Evolutionary conservation across 2,113 vertebrate species (phyloP).

Genomic region (Pelobates fuscus): DNA sequence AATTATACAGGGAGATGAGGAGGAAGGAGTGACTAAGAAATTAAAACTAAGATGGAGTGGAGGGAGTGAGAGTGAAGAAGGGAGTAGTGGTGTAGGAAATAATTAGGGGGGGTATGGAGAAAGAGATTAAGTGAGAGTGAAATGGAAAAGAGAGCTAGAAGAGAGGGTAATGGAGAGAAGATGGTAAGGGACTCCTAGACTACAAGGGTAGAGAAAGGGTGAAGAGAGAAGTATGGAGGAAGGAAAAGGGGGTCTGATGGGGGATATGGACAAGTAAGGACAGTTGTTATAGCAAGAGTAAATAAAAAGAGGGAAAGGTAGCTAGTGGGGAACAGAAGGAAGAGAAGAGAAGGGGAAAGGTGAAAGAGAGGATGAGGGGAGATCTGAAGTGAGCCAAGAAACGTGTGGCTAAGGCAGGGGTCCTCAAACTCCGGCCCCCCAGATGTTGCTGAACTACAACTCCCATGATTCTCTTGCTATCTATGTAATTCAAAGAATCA

Average conservation of each 20-base stretch:
- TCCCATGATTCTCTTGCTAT: too few species aligned
- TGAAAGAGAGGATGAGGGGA: not conserved
- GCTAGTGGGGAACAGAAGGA: not conserved
- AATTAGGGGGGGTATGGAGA: not conserved
- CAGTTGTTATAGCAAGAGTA: too few species aligned
- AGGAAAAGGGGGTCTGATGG: not conserved
- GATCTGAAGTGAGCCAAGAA: too few species aligned
- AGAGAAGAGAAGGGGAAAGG: not conserved
- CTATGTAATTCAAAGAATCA: too few species aligned
- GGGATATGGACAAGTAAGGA: not conserved
- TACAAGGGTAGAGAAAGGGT: not conserved
- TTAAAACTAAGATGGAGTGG: slow-evolving; percentile 3
- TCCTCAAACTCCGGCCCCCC: too few species aligned
- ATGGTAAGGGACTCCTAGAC: not conserved
- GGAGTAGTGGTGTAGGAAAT: slow-evolving; percentile 18
- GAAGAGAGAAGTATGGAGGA: not conserved
- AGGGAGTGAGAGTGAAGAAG: not conserved
- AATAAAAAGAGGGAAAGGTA: not conserved
- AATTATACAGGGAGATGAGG: slow-evolving; percentile 27
- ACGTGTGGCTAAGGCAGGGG: too few species aligned
- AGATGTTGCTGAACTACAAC: too few species aligned
- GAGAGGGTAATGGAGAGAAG: not conserved
- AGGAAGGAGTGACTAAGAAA: not conserved
- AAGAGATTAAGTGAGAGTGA: not conserved
- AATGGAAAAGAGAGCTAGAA: not conserved